Percentiles rank a stretch among this genome's conserved stretches.
Conservation (phyloP, 2,113 vertebrate species). For the Scartelaos histophorus region DNA sequence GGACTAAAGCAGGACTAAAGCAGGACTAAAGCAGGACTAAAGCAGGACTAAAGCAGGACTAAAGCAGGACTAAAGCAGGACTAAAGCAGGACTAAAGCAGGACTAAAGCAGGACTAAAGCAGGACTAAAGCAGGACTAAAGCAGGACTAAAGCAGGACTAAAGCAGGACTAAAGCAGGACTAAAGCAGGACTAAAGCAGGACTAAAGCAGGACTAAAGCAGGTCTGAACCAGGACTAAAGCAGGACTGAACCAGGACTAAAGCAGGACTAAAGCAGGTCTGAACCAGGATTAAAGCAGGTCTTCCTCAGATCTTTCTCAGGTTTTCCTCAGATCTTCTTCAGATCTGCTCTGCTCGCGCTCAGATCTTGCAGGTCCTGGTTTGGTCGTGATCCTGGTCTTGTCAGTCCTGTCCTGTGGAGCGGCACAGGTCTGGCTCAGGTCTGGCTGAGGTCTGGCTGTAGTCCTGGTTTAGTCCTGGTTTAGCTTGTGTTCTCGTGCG, state of each 20-base stretch:
- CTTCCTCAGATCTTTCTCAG: no score
- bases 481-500: background rate
- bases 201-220: no score
- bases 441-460: no score
- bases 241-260: no score
- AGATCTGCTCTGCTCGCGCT: no score
- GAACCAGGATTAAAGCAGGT: background rate
- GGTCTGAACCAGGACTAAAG: background rate
- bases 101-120: background rate
- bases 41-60: background rate
- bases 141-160: background rate
- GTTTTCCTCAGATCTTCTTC: no score
- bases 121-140: no score
- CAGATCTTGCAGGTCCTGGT: no score
- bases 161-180: background rate
- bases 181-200: background rate
- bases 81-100: background rate
- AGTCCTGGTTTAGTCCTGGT: no score
- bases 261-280: no score
- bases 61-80: no score
- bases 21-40: background rate
- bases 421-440: background rate
- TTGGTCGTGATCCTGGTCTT: background rate
- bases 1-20: background rate
- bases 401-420: no score